Conservation (phyloP, 1,140 invertebrate species). For the Grapholita molesta region DNA sequence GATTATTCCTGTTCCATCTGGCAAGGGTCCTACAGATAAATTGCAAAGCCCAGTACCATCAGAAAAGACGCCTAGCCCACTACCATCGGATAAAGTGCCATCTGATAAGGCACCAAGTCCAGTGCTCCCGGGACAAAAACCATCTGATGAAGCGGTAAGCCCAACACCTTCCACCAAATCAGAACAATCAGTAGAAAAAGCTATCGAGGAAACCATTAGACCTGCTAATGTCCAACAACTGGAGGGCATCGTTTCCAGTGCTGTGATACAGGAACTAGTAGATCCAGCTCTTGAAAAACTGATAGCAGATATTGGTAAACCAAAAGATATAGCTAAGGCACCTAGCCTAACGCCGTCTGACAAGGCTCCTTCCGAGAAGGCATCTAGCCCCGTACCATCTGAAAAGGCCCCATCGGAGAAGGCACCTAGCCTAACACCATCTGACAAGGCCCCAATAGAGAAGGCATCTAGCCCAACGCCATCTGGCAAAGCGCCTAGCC, state of each 20-base stretch:
- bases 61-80: not conserved
- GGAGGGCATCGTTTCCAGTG: not conserved
- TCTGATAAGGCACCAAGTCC: not conserved
- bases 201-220: not conserved
- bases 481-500: too few relatives aligned
- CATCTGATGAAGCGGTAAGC: not conserved
- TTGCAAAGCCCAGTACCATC: not conserved
- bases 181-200: not conserved
- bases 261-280: not conserved
- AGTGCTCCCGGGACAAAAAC: not conserved
- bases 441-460: not conserved
- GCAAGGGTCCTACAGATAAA: not conserved
- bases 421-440: not conserved
- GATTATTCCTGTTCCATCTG: not conserved
- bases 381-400: not conserved
- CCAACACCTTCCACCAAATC: not conserved
- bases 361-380: not conserved
- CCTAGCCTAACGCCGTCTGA: too few relatives aligned
- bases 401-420: not conserved
- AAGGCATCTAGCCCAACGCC: constrained; percentile 3
- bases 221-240: not conserved
- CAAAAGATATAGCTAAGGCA: not conserved
- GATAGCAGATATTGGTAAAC: not conserved
- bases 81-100: not conserved
- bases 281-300: not conserved